phyloP scores from a whole-genome alignment of 2,797 vertebrate species.

The Oophaga sylvatica region DNA sequence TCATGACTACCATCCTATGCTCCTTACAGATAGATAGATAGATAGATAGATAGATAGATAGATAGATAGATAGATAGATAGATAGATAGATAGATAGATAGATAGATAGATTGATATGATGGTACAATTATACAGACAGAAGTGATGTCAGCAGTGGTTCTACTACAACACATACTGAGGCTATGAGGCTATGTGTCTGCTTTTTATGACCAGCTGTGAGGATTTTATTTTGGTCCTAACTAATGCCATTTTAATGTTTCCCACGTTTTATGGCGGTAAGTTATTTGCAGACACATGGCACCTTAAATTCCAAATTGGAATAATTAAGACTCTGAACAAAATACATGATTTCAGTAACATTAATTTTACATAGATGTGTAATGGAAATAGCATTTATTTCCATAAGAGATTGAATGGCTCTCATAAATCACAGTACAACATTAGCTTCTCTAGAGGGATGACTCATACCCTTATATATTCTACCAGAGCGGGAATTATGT shows the following conservation, averaged over 20 bases:
- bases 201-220: constrained; percentile 23
- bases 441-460: constrained; percentile 44
- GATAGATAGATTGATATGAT: background rate
- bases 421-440: constrained; percentile 52
- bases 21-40: too few relatives aligned
- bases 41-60: too few relatives aligned
- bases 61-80: too few relatives aligned
- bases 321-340: constrained; percentile 54
- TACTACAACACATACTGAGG: background rate
- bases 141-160: background rate
- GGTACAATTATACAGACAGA: background rate
- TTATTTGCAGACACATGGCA: constrained; percentile 41
- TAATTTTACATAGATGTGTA: constrained; percentile 50
- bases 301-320: constrained; percentile 47
- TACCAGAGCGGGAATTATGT: constrained; percentile 20
- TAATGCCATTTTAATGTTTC: constrained; percentile 38
- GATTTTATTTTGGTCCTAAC: constrained; percentile 22
- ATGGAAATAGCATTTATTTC: constrained; percentile 58
- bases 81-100: too few relatives aligned
- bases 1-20: too few relatives aligned
- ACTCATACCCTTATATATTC: constrained; percentile 36
- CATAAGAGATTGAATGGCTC: constrained; percentile 43
- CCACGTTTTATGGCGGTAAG: background rate
- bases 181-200: background rate
- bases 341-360: constrained; percentile 53